Base-by-base conservation (phyloP, 1,140 invertebrate genomes). In the Chironomus striatipennis region DNA sequence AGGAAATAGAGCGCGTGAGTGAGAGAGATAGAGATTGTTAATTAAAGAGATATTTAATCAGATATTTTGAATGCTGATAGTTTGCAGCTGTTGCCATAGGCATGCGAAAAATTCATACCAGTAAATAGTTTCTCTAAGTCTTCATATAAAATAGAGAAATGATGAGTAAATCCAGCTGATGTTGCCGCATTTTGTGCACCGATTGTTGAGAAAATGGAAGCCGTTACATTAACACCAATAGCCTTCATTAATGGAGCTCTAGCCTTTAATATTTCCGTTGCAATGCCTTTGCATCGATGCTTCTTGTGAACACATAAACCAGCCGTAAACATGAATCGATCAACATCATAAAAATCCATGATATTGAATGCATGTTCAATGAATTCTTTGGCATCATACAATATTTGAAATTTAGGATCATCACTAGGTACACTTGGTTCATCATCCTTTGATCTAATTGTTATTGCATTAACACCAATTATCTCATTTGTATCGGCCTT, bases 271-370 rank as follows among this genome's bases (percentile, higher is more conserved):
- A 70, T 70, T 18, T 70, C 15, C 10, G 65, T 70, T n/a, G 65
- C 65, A 8, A 70, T 18, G 7, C 65, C 65, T 17, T 70, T 70
- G 6, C 65, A 18, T 20, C 65, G 65, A 70, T 20, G 20, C 10
- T 70, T 70, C 65, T 70, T 70, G 18, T 70, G 17, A 70, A 70
- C 65, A 21, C 65, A 70, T 9, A 70, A 21, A 20, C 65, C 65
- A 70, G 65, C 65, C 4, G 65, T 21, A 70, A 70, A 21, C 17
- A 70, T 70, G 10, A 21, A 70, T 0, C 65, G n/a, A 70, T 70
- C 65, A 18, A 70, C 65, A 18, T 20, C 17, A 70, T 70, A 70
- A 70, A 20, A 18, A 9, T 21, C 65, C n/a, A 18, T 18, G 18
- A 70, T 21, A 20, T 70, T 20, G 65, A 70, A 70, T 10, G 8